Evolutionary conservation across 2,888 invertebrate genomes (phyloP).

Genomic region (Eulithis prunata): DNA sequence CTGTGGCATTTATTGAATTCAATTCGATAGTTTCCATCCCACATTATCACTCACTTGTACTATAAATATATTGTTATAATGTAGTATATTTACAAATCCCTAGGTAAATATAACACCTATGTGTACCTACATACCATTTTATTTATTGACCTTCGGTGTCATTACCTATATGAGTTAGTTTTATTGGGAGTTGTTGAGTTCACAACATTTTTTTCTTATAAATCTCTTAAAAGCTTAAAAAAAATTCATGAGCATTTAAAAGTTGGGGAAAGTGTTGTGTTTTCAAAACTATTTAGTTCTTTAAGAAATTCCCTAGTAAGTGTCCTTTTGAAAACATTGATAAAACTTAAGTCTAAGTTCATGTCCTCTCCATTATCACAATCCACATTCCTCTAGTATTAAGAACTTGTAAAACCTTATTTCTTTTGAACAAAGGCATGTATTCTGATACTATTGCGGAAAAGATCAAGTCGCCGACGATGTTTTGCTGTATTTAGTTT

Average conservation of each 20-base stretch:
- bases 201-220: conserved; percentile 17
- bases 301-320: conserved; percentile 68
- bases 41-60: conserved; percentile 7
- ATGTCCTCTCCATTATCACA: conserved; percentile 54
- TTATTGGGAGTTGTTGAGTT: conserved; percentile 9
- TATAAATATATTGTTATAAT: background rate
- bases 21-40: conserved; percentile 41
- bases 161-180: conserved; percentile 8
- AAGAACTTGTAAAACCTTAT: conserved; percentile 52
- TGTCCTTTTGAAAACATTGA: conserved; percentile 70
- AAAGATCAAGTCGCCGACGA: background rate
- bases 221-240: background rate
- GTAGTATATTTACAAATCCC: background rate
- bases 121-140: background rate
- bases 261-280: conserved; percentile 30
- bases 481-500: background rate
- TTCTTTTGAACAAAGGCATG: conserved; percentile 13
- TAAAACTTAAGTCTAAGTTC: conserved; percentile 48
- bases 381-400: conserved; percentile 80
- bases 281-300: conserved; percentile 46
- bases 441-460: background rate
- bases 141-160: conserved; percentile 13
- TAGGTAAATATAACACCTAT: background rate
- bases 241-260: too few species aligned
- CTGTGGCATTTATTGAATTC: conserved; percentile 49